phyloP scores from a whole-genome alignment of 2,113 vertebrate species.

The Brienomyrus longianalis region DNA sequence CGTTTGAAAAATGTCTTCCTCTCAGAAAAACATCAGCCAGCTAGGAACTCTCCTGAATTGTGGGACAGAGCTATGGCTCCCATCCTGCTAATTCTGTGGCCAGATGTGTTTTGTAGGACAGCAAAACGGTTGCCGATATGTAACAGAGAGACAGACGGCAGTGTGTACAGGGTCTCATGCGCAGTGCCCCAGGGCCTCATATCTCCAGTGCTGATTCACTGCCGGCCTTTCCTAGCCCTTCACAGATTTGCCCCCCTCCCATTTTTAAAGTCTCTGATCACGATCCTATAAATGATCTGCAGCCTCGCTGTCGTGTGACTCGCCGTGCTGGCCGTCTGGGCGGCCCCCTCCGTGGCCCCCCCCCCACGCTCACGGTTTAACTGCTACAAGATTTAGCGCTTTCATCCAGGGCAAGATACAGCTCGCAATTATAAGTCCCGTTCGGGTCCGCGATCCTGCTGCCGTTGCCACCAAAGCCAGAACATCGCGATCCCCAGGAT shows the following conservation, averaged over 20 bases:
- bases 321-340: too few species aligned
- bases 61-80: neutral
- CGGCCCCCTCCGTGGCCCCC: neutral
- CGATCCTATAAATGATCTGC: neutral
- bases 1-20: neutral
- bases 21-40: neutral
- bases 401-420: neutral
- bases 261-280: neutral
- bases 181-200: neutral
- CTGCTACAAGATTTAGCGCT: neutral
- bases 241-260: too few species aligned
- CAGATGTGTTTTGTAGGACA: neutral
- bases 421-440: too few species aligned
- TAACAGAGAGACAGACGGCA: neutral
- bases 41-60: neutral
- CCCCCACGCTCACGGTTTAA: neutral
- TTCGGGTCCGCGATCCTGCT: neutral
- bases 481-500: neutral
- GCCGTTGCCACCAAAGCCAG: neutral
- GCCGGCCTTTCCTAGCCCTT: too few species aligned
- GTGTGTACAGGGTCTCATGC: neutral
- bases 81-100: neutral
- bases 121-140: neutral
- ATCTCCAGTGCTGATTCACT: neutral
- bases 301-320: neutral